These are phyloP conservation scores for Aurelia sp. DNA, from an alignment of 30 jellyfish, hydroid and myxozoan species.

Conservation along the genomic window DNA sequence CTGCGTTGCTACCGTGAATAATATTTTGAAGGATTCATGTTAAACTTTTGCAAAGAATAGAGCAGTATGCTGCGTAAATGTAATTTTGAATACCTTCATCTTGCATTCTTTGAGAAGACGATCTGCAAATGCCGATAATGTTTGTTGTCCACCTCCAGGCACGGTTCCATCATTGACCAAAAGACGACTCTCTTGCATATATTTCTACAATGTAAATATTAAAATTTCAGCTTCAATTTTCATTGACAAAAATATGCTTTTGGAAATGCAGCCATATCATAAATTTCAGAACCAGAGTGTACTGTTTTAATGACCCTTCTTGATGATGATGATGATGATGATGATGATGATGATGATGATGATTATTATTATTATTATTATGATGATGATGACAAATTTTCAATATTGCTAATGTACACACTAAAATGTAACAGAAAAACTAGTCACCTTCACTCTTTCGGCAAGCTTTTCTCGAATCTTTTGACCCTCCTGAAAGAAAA, in stretches of 20 bases:
- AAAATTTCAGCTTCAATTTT: no score
- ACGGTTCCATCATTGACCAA: constrained; percentile 65
- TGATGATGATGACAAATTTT: no score
- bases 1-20: no score
- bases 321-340: constrained; percentile 19
- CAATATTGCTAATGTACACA: no score
- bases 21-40: no score
- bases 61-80: no score
- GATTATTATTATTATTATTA: neutral
- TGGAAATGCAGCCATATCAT: no score
- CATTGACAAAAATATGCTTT: no score
- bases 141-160: constrained; percentile 87
- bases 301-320: no score
- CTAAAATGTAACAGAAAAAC: neutral
- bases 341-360: constrained; percentile 8
- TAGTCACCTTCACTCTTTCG: constrained; percentile 85
- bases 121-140: constrained; percentile 93
- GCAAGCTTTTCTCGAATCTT: constrained; percentile 89
- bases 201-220: constrained; percentile 48
- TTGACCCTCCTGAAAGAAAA: constrained; percentile 79
- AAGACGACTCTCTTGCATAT: constrained; percentile 92
- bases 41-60: no score
- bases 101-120: constrained; percentile 95
- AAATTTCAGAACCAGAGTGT: no score
- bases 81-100: constrained; percentile 67